Conservation (phyloP, 1,140 invertebrate genomes). For the Theocolax elegans region DNA sequence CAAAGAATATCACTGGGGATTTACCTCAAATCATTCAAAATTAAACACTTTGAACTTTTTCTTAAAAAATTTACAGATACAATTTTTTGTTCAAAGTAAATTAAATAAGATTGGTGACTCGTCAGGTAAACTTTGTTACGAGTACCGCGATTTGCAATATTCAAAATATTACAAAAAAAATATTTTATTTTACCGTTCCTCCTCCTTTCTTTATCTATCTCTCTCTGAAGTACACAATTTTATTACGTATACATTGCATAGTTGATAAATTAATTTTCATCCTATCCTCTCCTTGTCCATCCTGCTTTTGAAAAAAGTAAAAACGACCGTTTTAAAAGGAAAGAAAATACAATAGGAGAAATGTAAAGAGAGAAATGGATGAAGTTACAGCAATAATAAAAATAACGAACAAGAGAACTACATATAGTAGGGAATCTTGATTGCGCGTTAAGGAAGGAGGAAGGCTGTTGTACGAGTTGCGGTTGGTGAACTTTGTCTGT, state of each 20-base stretch:
- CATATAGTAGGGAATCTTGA: constrained; percentile 15
- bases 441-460: constrained; percentile 42
- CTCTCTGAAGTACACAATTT: constrained; percentile 46
- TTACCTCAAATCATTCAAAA: too few relatives aligned
- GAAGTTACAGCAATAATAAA: neutral
- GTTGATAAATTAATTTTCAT: constrained; percentile 50
- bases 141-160: too few relatives aligned
- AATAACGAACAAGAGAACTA: neutral
- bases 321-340: constrained; percentile 40
- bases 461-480: constrained; percentile 53
- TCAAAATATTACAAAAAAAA: too few relatives aligned
- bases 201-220: constrained; percentile 38
- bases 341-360: constrained; percentile 57
- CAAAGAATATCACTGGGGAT: too few relatives aligned
- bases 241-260: constrained; percentile 20
- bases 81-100: too few relatives aligned
- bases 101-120: too few relatives aligned
- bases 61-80: too few relatives aligned
- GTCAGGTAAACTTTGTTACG: too few relatives aligned
- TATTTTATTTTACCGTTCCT: constrained; percentile 17
- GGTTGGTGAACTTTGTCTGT: constrained; percentile 57
- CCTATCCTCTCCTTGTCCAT: constrained; percentile 56
- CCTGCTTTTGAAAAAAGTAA: constrained; percentile 48
- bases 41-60: too few relatives aligned
- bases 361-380: constrained; percentile 39